Conservation (phyloP, 2,113 vertebrate genomes). For the Antennarius striatus region DNA sequence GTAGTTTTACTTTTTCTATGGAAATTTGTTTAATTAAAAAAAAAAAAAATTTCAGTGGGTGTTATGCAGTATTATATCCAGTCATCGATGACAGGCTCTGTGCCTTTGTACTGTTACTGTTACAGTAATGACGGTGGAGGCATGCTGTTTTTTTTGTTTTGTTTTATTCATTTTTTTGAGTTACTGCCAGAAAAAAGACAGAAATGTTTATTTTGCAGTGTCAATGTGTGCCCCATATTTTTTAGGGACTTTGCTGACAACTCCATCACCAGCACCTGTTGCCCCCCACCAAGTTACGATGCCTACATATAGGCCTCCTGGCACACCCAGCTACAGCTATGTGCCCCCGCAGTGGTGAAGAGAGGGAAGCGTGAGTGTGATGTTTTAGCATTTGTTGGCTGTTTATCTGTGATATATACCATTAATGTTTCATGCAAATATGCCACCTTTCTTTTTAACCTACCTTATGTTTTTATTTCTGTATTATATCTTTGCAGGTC, state of each 20-base stretch:
- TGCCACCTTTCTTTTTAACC: background rate
- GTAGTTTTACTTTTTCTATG: too few species aligned
- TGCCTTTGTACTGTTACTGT: too few species aligned
- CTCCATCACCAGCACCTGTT: constrained; percentile 92
- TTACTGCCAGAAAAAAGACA: too few species aligned
- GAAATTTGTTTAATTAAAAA: too few species aligned
- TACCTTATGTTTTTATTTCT: background rate
- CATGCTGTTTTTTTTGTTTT: too few species aligned
- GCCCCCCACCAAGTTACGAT: constrained; percentile 91
- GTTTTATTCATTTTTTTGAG: too few species aligned
- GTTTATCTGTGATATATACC: too few species aligned
- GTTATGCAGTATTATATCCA: too few species aligned
- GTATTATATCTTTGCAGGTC: constrained; percentile 76
- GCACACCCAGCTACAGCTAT: constrained; percentile 97
- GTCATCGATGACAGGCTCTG: too few species aligned
- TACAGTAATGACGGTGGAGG: too few species aligned
- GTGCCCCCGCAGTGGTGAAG: constrained; percentile 98
- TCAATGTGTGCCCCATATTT: background rate
- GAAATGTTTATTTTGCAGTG: background rate
- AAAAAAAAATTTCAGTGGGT: too few species aligned
- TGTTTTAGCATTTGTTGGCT: background rate
- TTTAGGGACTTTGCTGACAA: constrained; percentile 89
- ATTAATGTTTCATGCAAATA: too few species aligned
- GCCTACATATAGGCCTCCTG: constrained; percentile 92
- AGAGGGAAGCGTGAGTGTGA: constrained; percentile 80